A percentile compares a stretch with the other conserved stretches of the same genome.
Evolutionary conservation across 2,113 vertebrate genomes (phyloP).

Genomic region (Upupa epops): DNA sequence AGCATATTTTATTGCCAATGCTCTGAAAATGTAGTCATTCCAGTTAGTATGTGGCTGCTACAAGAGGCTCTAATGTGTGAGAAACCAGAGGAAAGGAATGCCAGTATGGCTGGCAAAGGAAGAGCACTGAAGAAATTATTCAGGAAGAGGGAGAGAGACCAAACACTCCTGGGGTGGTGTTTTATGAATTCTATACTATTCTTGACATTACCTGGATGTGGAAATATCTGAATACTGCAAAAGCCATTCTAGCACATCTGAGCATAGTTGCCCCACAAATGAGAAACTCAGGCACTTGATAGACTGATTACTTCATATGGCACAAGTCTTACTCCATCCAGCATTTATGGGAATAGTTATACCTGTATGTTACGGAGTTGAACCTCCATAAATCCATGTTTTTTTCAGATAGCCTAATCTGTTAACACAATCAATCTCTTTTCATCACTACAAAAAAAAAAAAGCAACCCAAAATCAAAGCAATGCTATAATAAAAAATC

Average conservation of each 20-base stretch:
- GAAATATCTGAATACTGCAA: not conserved
- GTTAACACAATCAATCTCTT: not conserved
- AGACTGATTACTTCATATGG: not conserved
- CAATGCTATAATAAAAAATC: not conserved
- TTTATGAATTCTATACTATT: not conserved
- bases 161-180: not conserved
- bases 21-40: slow-evolving; percentile 1
- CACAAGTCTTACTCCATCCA: not conserved
- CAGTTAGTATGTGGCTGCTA: not conserved
- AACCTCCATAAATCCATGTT: not conserved
- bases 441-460: not conserved
- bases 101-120: not conserved
- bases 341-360: not conserved
- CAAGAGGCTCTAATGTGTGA: not conserved
- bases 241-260: not conserved
- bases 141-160: not conserved
- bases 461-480: no score
- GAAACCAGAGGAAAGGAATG: not conserved
- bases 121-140: not conserved
- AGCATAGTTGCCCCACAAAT: not conserved
- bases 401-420: not conserved
- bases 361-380: not conserved
- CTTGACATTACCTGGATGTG: not conserved
- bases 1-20: slow-evolving; percentile 16
- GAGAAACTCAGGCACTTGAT: not conserved